A percentile compares a stretch with the other conserved stretches of the same genome.
These are phyloP conservation scores for Potamarius usumacintae DNA, from an alignment of 2,113 vertebrate species.

Conservation along the genomic window DNA sequence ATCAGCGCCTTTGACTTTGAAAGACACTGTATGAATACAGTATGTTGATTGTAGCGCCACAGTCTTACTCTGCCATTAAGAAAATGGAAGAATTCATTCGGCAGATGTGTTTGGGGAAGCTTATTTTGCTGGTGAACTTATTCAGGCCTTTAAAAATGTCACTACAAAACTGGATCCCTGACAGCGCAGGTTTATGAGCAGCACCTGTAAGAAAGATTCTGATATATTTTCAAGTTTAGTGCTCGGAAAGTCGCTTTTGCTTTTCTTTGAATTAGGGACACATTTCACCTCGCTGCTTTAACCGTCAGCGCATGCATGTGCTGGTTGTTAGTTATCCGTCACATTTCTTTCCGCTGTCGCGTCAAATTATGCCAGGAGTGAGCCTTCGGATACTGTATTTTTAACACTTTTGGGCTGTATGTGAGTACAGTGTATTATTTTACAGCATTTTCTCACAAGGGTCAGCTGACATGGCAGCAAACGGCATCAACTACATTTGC, in stretches of 20 bases:
- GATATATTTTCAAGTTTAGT: conserved; percentile 34
- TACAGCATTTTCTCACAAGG: neutral
- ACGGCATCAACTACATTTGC: neutral
- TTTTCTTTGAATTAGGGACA: conserved; percentile 33
- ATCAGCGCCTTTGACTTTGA: neutral
- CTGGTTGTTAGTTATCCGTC: neutral
- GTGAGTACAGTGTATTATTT: neutral
- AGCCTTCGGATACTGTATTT: neutral
- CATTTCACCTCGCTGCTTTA: conserved; percentile 29
- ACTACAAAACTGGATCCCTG: conserved; percentile 34
- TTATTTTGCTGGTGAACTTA: conserved; percentile 38
- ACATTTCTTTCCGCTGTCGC: neutral
- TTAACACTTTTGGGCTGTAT: neutral
- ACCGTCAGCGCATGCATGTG: conserved; percentile 2
- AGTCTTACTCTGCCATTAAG: neutral
- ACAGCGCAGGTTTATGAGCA: conserved; percentile 24
- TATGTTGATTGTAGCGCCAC: neutral
- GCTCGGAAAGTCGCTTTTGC: neutral
- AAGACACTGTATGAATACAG: neutral
- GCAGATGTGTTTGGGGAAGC: conserved; percentile 8
- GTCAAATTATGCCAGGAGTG: neutral
- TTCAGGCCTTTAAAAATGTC: conserved; percentile 55
- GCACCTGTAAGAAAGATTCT: conserved; percentile 44
- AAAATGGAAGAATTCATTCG: conserved; percentile 25
- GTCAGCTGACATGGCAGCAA: neutral